These are phyloP conservation scores for Odontophorus gujanensis DNA, from an alignment of 2,113 vertebrate genomes.

Conservation along the genomic window DNA sequence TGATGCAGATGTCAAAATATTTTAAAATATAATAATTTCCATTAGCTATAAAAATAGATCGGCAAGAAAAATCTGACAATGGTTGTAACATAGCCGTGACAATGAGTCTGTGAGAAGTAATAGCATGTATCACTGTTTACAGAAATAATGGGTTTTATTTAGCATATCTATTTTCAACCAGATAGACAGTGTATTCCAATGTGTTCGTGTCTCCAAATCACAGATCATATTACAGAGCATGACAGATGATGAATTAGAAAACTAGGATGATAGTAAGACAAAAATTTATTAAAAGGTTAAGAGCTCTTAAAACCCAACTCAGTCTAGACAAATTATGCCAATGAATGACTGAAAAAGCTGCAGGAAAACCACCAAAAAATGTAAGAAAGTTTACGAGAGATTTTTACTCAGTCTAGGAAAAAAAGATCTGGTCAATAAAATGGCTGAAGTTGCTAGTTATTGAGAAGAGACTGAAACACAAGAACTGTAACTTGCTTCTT, in stretches of 20 bases:
- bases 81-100: slow-evolving; percentile 10
- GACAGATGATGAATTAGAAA: slow-evolving; percentile 24
- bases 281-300: slow-evolving; percentile 44
- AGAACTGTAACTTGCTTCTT: not conserved
- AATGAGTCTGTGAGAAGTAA: slow-evolving; percentile 46
- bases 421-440: not conserved
- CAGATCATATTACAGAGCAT: slow-evolving; percentile 3
- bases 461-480: not conserved
- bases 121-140: slow-evolving; percentile 42
- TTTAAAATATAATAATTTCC: slow-evolving; percentile 48
- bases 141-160: slow-evolving; percentile 56
- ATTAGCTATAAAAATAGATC: slow-evolving; percentile 27
- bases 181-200: slow-evolving; percentile 24
- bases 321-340: not conserved
- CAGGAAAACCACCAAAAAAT: not conserved
- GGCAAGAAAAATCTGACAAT: slow-evolving; percentile 5
- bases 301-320: not conserved
- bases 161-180: slow-evolving; percentile 33
- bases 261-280: not conserved
- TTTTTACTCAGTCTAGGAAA: not conserved
- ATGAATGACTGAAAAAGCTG: not conserved
- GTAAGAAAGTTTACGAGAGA: not conserved
- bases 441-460: not conserved
- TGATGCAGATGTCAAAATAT: slow-evolving; percentile 30
- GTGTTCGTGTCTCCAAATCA: not conserved